Conservation (phyloP, 2,888 invertebrate species). For the Pseudolycoriella hygida region DNA sequence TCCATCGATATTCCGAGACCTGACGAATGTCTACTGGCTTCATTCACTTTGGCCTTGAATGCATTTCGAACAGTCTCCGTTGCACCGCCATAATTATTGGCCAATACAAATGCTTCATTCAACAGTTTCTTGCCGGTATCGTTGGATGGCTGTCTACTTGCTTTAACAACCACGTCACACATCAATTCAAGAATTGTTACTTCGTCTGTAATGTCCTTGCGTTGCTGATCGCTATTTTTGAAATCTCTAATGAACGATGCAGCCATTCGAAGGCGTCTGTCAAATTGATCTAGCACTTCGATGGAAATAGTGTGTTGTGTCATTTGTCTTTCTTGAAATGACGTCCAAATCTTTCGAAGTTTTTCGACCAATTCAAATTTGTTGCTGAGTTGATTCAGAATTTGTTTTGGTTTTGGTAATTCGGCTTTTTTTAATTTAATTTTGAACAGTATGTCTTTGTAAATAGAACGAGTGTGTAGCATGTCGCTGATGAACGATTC, state of each 20-base stretch:
- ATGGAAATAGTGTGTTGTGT: background rate
- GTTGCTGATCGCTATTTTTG: slow-evolving; percentile 2
- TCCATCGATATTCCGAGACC: slow-evolving; percentile 2
- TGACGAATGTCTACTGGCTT: background rate
- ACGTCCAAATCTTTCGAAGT: background rate
- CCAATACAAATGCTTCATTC: background rate
- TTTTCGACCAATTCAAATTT: background rate
- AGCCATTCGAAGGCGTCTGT: background rate
- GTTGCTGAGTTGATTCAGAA: too few relatives aligned
- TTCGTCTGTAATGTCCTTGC: background rate
- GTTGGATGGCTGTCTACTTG: background rate
- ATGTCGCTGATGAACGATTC: background rate
- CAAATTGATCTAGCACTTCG: background rate
- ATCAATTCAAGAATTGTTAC: background rate
- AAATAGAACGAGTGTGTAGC: background rate
- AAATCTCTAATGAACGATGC: background rate
- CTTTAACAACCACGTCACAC: background rate
- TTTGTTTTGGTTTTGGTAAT: background rate
- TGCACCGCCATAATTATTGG: background rate
- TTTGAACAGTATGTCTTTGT: background rate
- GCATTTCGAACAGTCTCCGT: slow-evolving; percentile 1
- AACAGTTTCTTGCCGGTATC: slow-evolving; percentile 1
- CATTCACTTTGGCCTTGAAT: background rate
- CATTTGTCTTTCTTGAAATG: background rate
- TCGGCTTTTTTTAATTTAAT: background rate